phyloP scores from a whole-genome alignment of 2,888 invertebrate genomes.

The Polymixis flavicincta region DNA sequence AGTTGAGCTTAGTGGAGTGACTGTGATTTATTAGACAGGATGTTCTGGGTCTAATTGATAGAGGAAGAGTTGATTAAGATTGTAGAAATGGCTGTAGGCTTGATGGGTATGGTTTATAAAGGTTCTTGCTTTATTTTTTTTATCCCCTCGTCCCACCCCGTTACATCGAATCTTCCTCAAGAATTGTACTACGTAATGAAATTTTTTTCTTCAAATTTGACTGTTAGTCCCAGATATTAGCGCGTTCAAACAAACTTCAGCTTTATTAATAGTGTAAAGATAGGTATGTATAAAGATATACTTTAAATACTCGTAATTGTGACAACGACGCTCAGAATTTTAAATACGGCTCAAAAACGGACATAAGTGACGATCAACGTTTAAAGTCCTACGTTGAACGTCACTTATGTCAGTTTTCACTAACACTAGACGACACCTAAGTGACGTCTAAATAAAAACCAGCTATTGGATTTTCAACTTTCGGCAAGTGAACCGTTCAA shows the following conservation, averaged over 20 bases:
- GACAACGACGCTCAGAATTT: neutral
- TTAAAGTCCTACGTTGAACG: too few species aligned
- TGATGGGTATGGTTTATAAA: neutral
- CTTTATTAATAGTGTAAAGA: too few species aligned
- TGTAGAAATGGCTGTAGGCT: neutral
- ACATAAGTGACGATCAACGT: too few species aligned
- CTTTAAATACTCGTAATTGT: neutral
- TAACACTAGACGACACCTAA: neutral
- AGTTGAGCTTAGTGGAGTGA: conserved; percentile 36
- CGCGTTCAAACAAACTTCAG: too few species aligned
- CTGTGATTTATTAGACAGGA: conserved; percentile 47
- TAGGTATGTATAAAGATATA: too few species aligned
- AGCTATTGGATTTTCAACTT: neutral
- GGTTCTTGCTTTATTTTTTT: neutral
- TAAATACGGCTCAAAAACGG: neutral
- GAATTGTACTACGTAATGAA: too few species aligned
- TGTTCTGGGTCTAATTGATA: conserved; percentile 36
- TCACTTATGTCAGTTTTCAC: neutral
- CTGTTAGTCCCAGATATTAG: too few species aligned
- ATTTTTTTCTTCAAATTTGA: too few species aligned
- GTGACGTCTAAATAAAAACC: neutral
- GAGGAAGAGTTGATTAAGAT: conserved; percentile 29
- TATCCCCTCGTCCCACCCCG: neutral
- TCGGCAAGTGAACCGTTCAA: neutral
- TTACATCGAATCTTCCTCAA: neutral